Percentiles rank a stretch among this genome's conserved stretches.
phyloP scores from a whole-genome alignment of 1,140 invertebrate species.

The Diabrotica virgifera region DNA sequence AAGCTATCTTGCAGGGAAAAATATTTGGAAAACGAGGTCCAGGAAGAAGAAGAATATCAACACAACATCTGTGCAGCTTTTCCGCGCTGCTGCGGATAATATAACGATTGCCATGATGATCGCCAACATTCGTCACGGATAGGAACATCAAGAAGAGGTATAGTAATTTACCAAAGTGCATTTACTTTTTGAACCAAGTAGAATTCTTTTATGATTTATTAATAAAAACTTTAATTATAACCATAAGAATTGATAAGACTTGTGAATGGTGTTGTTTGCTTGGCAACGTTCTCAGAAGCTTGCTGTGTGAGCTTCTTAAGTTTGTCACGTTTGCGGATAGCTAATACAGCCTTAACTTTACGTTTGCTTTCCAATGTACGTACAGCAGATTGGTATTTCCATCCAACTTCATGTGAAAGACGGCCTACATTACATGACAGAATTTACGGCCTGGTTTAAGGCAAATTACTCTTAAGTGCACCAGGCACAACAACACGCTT shows the following conservation, averaged over 20 bases:
- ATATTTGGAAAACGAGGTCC: too few species aligned
- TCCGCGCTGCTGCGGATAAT: too few species aligned
- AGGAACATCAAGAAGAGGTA: too few species aligned
- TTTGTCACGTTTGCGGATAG: slow-evolving; percentile 45
- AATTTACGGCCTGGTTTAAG: slow-evolving; percentile 91
- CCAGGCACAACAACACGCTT: slow-evolving; percentile 94
- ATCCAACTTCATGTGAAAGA: slow-evolving; percentile 97
- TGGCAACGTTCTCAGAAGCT: slow-evolving; percentile 76
- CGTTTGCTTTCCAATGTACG: slow-evolving; percentile 92
- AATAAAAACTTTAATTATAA: slow-evolving; percentile 66
- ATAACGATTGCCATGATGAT: too few species aligned
- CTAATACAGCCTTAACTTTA: slow-evolving; percentile 74
- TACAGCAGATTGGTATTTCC: slow-evolving; percentile 98
- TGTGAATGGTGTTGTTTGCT: slow-evolving; percentile 74
- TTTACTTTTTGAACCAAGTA: too few species aligned
- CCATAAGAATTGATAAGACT: slow-evolving; percentile 82
- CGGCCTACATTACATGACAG: slow-evolving; percentile 94
- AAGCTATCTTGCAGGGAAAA: too few species aligned
- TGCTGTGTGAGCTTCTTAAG: slow-evolving; percentile 73
- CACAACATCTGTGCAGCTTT: too few species aligned
- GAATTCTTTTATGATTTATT: neutral
- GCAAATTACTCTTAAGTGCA: slow-evolving; percentile 90
- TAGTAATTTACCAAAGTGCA: too few species aligned
- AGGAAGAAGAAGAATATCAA: too few species aligned
- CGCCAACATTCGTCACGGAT: too few species aligned